phyloP scores from a whole-genome alignment of 2,797 vertebrate genomes.

The Amphiprion clarkii region DNA sequence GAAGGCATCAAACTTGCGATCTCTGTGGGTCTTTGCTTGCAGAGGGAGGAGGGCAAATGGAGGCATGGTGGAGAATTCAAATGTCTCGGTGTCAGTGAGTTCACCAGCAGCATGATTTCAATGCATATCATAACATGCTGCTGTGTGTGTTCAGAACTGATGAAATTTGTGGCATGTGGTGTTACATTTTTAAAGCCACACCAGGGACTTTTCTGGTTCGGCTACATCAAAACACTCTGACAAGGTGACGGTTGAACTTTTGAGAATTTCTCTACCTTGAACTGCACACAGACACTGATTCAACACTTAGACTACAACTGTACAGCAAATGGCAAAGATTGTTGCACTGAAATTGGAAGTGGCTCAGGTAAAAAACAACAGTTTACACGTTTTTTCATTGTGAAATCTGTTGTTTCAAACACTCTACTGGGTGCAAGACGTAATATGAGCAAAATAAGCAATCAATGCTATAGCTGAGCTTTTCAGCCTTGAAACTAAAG shows the following conservation, averaged over 20 bases:
- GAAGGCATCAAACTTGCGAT: constrained; percentile 41
- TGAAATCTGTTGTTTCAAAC: background rate
- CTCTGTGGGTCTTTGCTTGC: constrained; percentile 29
- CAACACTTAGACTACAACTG: no score
- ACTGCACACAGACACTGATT: background rate
- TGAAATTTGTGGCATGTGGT: constrained; percentile 15
- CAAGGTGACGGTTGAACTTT: constrained; percentile 15
- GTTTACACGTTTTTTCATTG: background rate
- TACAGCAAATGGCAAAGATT: background rate
- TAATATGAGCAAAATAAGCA: no score
- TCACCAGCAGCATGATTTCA: constrained; percentile 32
- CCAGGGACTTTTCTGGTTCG: background rate
- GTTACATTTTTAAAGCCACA: constrained; percentile 26
- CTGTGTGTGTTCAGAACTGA: constrained; percentile 4
- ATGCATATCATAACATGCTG: constrained; percentile 11
- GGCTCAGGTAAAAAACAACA: background rate
- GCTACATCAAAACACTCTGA: constrained; percentile 19
- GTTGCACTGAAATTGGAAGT: background rate
- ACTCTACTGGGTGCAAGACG: no score
- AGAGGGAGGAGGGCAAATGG: constrained; percentile 33
- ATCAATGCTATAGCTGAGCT: no score
- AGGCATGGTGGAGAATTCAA: constrained; percentile 54
- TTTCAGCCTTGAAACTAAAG: no score
- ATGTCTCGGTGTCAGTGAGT: constrained; percentile 43
- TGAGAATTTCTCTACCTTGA: constrained; percentile 7